Evolutionary conservation across 2,113 vertebrate genomes (phyloP), one percentile per base, ranked within the genome.

Genomic region (Chaenogobius annularis): DNA sequence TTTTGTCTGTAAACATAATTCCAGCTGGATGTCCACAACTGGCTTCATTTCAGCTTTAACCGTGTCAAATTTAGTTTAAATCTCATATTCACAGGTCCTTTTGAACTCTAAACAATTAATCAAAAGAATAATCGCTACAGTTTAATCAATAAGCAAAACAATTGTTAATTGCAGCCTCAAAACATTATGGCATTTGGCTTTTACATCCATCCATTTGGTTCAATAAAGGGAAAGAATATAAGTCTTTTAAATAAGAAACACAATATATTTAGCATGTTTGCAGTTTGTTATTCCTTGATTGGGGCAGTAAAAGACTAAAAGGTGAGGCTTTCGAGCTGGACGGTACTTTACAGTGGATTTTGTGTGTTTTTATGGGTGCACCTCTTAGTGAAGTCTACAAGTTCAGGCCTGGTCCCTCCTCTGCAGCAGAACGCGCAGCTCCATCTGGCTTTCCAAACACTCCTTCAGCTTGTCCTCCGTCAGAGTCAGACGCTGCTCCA

Each of bases 381-480:
- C 68, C 70, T 70, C 47, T 67, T 23, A 48, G 35, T 68, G 52
- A 17, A 9, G 4, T 48, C 13, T 48, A n/a, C 37, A 20, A 54
- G 50, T 26, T 83, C 48, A 85, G 74, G 63, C 70, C 54, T 83
- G 80, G 23, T 80, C 77, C 66, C 26, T 62, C 46, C 82, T 78
- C 66, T 69, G 90, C 72, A 92, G 81, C 88, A 87, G 95, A 70
- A 92, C 91, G 40, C 78, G 83, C 73, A 96, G 95, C 89, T 93
- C 93, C 88, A 94, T 92, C 90, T 98, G 96, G 88, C 94, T 95
- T 81, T 98, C 94, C 84, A 98, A 91, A 75, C 96, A 98, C 89
- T 98, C 95, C 87, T 96, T 96, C 86, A 99, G 93, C 82, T 96
- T 97, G 93, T 99, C 95, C 89, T 99, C 97, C 0, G 95, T 96